These are phyloP conservation scores for Leuciscus waleckii DNA, from an alignment of 2,797 vertebrate species.

Conservation along the genomic window DNA sequence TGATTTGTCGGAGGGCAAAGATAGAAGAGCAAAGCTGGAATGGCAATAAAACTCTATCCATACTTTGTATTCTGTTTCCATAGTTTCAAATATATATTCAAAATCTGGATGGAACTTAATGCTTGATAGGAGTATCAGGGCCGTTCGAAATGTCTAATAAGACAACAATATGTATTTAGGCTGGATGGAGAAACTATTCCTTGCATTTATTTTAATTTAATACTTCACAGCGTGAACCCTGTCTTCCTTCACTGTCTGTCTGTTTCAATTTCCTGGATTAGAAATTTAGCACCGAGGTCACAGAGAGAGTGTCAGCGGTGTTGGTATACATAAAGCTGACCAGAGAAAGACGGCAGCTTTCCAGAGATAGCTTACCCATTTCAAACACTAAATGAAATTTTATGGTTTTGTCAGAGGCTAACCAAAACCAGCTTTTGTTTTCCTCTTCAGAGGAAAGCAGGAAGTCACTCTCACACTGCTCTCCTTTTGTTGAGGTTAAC, in stretches of 20 bases:
- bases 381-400: slow-evolving; percentile 59
- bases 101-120: background rate
- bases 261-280: slow-evolving; percentile 28
- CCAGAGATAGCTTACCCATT: slow-evolving; percentile 53
- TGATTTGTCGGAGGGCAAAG: slow-evolving; percentile 65
- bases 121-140: background rate
- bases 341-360: slow-evolving; percentile 38
- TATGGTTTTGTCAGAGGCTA: slow-evolving; percentile 57
- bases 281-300: slow-evolving; percentile 39
- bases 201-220: background rate
- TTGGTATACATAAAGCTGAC: slow-evolving; percentile 49
- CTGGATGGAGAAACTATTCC: background rate
- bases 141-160: background rate
- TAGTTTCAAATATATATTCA: background rate
- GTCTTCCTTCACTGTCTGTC: background rate
- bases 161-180: background rate
- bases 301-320: slow-evolving; percentile 36
- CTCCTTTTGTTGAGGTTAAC: slow-evolving; percentile 50
- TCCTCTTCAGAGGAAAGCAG: slow-evolving; percentile 56
- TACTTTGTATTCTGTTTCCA: slow-evolving; percentile 9
- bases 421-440: slow-evolving; percentile 60
- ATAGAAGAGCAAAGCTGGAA: slow-evolving; percentile 68
- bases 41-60: slow-evolving; percentile 56
- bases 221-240: background rate
- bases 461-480: slow-evolving; percentile 54